phyloP scores from a whole-genome alignment of 2,113 vertebrate genomes.

The Willisornis vidua region DNA sequence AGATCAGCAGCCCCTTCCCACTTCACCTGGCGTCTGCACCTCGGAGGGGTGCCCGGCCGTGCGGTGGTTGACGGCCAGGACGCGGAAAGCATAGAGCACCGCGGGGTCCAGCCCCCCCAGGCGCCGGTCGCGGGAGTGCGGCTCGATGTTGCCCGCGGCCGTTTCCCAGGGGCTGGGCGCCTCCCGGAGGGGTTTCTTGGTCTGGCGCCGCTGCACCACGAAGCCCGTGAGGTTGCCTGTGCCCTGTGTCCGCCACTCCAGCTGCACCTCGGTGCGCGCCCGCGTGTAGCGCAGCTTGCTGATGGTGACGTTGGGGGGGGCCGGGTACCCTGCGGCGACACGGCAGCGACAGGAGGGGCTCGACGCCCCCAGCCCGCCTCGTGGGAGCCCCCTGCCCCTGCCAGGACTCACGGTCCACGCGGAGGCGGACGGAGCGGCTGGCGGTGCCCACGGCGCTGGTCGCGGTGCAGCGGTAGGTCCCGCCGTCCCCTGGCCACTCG shows the following conservation, averaged over 20 bases:
- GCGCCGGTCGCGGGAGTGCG: slow-evolving; percentile 74
- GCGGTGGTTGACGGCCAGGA: slow-evolving; percentile 86
- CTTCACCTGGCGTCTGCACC: slow-evolving; percentile 88
- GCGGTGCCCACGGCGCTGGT: slow-evolving; percentile 84
- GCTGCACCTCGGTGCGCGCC: slow-evolving; percentile 81
- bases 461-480: slow-evolving; percentile 83
- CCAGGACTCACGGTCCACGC: slow-evolving; percentile 80
- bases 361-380: accelerated
- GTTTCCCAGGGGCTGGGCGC: slow-evolving; percentile 75
- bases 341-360: background rate
- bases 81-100: slow-evolving; percentile 81
- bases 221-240: slow-evolving; percentile 82
- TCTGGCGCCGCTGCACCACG: slow-evolving; percentile 78
- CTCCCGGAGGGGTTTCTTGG: slow-evolving; percentile 42
- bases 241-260: slow-evolving; percentile 81
- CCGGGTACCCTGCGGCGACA: slow-evolving; percentile 78
- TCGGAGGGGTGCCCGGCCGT: slow-evolving; percentile 86
- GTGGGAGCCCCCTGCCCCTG: accelerated
- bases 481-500: slow-evolving; percentile 75
- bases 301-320: slow-evolving; percentile 87
- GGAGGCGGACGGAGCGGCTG: slow-evolving; percentile 77
- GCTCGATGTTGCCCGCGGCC: slow-evolving; percentile 74
- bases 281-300: slow-evolving; percentile 78
- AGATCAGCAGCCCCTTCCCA: background rate
- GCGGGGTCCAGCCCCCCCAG: slow-evolving; percentile 81